A percentile compares a stretch with the other conserved stretches of the same genome.
phyloP scores from a whole-genome alignment of 1,140 invertebrate genomes.

The Drosophila truncata region DNA sequence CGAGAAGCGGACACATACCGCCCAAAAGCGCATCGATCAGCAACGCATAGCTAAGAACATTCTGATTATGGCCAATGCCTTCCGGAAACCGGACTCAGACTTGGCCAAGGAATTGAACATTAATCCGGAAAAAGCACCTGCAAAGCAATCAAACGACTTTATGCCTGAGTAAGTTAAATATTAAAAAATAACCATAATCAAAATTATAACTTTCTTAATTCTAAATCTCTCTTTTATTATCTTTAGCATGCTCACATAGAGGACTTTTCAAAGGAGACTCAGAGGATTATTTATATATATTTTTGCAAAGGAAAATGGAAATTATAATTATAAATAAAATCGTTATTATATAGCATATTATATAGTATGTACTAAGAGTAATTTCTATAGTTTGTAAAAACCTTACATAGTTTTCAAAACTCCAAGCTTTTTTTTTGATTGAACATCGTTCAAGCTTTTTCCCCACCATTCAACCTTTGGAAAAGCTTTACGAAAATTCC shows the following conservation, averaged over 20 bases:
- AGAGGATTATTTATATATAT: constrained; percentile 55
- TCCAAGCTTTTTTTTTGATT: constrained; percentile 8
- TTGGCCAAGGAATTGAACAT: constrained; percentile 15
- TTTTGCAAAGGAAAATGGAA: constrained; percentile 59
- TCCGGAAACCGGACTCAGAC: constrained; percentile 52
- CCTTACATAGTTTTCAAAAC: background rate
- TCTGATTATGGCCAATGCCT: constrained; percentile 76
- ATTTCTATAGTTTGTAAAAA: background rate
- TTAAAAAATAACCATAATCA: too few species aligned
- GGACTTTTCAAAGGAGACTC: constrained; percentile 3
- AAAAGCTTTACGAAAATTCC: constrained; percentile 6
- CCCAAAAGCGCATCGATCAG: constrained; percentile 74
- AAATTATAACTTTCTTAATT: background rate
- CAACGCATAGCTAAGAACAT: constrained; percentile 79
- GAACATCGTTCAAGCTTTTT: background rate
- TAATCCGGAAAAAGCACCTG: constrained; percentile 8
- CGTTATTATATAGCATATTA: background rate
- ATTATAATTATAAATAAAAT: constrained; percentile 16
- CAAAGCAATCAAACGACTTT: constrained; percentile 38
- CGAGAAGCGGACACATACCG: constrained; percentile 71
- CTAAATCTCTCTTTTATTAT: background rate
- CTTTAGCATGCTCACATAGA: constrained; percentile 69
- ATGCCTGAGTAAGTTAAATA: constrained; percentile 66
- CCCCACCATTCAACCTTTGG: background rate
- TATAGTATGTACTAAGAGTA: background rate